Evolutionary conservation across 2,888 invertebrate species (phyloP).

Genomic region (Lycocerus yunnanus): DNA sequence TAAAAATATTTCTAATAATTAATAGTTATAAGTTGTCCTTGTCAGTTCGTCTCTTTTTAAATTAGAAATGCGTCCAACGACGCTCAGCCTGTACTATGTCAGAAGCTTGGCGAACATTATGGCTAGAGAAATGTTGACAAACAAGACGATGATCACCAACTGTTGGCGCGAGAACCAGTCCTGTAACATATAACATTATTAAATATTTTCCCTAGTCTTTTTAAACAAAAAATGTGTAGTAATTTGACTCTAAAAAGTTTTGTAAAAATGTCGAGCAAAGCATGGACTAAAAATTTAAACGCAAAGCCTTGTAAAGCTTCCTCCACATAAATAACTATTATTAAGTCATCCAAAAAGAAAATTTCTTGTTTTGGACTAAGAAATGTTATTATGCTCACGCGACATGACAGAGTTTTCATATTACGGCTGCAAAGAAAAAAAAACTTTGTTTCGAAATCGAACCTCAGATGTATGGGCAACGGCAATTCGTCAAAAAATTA

Average conservation of each 20-base stretch:
- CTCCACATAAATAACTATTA: not conserved
- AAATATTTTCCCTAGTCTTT: not conserved
- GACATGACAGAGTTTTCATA: not conserved
- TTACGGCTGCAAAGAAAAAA: not conserved
- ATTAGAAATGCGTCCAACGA: slow-evolving; percentile 41
- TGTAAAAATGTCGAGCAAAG: not conserved
- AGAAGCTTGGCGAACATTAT: slow-evolving; percentile 95
- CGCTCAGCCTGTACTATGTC: slow-evolving; percentile 78
- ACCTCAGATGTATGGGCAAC: not conserved
- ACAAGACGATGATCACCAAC: slow-evolving; percentile 89
- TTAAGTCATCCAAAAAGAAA: not conserved
- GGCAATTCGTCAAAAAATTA: not conserved
- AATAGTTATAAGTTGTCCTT: slow-evolving; percentile 33
- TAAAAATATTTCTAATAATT: slow-evolving; percentile 42
- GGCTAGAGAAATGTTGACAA: slow-evolving; percentile 92
- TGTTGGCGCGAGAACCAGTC: slow-evolving; percentile 97
- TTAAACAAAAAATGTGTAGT: not conserved
- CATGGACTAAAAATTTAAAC: not conserved
- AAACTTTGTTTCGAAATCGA: not conserved
- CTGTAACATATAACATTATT: slow-evolving; percentile 60
- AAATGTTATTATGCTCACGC: too few species aligned
- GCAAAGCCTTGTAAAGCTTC: not conserved
- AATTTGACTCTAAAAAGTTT: not conserved
- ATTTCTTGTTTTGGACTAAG: not conserved
- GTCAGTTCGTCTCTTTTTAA: slow-evolving; percentile 29